Conservation (phyloP, 1,140 invertebrate genomes). For the Chironomus tepperi region DNA sequence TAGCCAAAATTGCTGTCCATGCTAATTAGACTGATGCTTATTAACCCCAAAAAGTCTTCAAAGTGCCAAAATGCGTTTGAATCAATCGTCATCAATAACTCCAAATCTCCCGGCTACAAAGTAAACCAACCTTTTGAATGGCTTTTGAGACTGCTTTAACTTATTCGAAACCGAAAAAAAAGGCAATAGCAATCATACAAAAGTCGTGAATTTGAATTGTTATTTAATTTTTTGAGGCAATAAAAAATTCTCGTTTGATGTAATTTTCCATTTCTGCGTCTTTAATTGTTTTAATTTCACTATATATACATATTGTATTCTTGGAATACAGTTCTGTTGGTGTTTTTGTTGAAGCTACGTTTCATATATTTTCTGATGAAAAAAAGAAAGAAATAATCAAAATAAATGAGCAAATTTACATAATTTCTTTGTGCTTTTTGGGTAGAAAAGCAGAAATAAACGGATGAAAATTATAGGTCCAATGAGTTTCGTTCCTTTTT, state of each 20-base stretch:
- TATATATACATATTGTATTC: not conserved
- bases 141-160: too few species aligned
- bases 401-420: constrained; percentile 22
- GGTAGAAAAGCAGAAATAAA: constrained; percentile 2
- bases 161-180: too few species aligned
- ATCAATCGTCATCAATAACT: too few species aligned
- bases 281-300: constrained; percentile 15
- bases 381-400: constrained; percentile 4
- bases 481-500: not conserved
- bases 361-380: not conserved
- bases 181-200: not conserved
- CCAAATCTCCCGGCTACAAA: too few species aligned
- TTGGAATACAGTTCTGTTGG: not conserved
- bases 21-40: too few species aligned
- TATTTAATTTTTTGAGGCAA: not conserved
- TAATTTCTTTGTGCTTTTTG: constrained; percentile 17
- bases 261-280: not conserved
- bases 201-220: constrained; percentile 9
- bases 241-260: not conserved
- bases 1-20: too few species aligned
- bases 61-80: too few species aligned
- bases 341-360: not conserved
- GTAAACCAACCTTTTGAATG: too few species aligned
- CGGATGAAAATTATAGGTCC: not conserved
- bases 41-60: too few species aligned